phyloP scores from a whole-genome alignment of 92 coral and sea anemone genomes.

The Desmophyllum pertusum region DNA sequence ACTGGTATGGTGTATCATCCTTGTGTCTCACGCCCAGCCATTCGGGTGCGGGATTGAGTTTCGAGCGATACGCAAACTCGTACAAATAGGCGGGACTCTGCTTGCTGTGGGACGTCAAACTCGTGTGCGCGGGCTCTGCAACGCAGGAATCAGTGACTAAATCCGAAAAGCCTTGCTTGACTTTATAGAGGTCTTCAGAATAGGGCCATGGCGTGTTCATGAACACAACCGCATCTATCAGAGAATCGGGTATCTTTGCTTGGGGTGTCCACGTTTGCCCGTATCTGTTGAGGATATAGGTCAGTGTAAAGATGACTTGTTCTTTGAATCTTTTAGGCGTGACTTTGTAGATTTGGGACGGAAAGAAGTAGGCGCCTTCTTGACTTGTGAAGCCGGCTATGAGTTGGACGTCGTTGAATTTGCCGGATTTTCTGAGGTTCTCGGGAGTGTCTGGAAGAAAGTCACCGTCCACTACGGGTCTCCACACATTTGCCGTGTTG shows the following conservation, averaged over 20 bases:
- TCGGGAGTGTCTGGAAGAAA: constrained; percentile 75
- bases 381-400: constrained; percentile 87
- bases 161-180: constrained; percentile 57
- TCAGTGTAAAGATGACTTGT: neutral
- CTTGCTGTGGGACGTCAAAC: constrained; percentile 63
- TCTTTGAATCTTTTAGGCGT: constrained; percentile 23
- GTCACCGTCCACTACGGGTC: constrained; percentile 72
- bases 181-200: constrained; percentile 5
- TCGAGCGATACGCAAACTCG: constrained; percentile 78
- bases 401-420: constrained; percentile 59
- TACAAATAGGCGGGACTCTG: constrained; percentile 63
- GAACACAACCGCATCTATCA: constrained; percentile 58
- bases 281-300: constrained; percentile 9
- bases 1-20: constrained; percentile 85
- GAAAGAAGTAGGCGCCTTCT: constrained; percentile 78
- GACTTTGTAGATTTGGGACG: neutral
- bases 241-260: constrained; percentile 24
- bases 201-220: constrained; percentile 85
- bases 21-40: constrained; percentile 81
- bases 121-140: constrained; percentile 77
- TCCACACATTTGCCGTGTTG: constrained; percentile 58
- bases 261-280: constrained; percentile 19
- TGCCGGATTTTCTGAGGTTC: constrained; percentile 65
- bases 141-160: constrained; percentile 71
- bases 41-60: constrained; percentile 42